phyloP scores from a whole-genome alignment of 2,797 vertebrate species.

The Apogon hyalosoma region DNA sequence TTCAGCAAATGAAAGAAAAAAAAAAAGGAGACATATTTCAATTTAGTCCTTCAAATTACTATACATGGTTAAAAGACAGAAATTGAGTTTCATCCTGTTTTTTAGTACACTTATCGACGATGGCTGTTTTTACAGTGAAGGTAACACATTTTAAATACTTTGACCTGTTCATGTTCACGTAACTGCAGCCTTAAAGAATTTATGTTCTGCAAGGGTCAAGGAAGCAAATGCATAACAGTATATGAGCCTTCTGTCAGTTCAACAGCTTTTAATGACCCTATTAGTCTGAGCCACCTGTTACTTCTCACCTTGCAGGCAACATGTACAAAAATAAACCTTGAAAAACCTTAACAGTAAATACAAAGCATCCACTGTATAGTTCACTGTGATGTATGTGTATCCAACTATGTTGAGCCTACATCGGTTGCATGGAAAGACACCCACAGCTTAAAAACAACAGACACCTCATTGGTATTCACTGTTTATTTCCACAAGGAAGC shows the following conservation, averaged over 20 bases:
- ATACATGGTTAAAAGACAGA: slow-evolving; percentile 39
- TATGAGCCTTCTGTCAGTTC: not conserved
- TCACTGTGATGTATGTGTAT: too few relatives aligned
- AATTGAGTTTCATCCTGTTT: slow-evolving; percentile 23
- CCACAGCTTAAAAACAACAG: not conserved
- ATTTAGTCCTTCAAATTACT: slow-evolving; percentile 35
- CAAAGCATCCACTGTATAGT: not conserved
- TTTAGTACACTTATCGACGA: slow-evolving; percentile 15
- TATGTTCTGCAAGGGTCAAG: slow-evolving; percentile 7
- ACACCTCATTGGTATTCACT: slow-evolving; percentile 30
- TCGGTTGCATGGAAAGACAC: not conserved
- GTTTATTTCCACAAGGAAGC: slow-evolving; percentile 7
- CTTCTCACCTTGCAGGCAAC: not conserved
- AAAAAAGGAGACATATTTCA: slow-evolving; percentile 16
- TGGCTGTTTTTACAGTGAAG: slow-evolving; percentile 27
- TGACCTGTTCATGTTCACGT: slow-evolving; percentile 13
- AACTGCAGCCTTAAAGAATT: slow-evolving; percentile 2
- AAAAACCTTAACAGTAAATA: not conserved
- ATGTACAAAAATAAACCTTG: not conserved
- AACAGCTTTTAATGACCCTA: slow-evolving; percentile 3
- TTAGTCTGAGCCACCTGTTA: not conserved
- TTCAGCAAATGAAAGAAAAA: slow-evolving; percentile 31
- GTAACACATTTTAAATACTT: slow-evolving; percentile 15
- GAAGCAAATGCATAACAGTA: slow-evolving; percentile 2
- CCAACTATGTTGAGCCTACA: not conserved